Conservation (phyloP, 92 coral and sea anemone genomes). For the Zoanthus solanderi region DNA sequence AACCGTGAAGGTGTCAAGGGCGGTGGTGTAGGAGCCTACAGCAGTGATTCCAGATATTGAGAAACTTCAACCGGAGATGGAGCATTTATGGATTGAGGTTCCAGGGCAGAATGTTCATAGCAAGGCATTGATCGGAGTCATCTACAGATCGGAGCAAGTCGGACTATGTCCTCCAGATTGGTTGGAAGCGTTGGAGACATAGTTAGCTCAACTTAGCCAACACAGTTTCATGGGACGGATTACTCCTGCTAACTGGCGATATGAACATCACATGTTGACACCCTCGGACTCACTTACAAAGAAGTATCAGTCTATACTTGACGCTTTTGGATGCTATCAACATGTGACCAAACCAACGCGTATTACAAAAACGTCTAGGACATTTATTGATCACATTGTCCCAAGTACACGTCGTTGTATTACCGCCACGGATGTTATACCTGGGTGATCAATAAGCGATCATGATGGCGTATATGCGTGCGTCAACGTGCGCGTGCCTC, state of each 20-base stretch:
- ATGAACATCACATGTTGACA: slow-evolving; percentile 51
- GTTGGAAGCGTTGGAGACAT: slow-evolving; percentile 32
- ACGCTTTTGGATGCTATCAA: slow-evolving; percentile 49
- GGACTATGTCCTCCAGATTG: slow-evolving; percentile 6
- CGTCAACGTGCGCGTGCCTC: slow-evolving; percentile 61
- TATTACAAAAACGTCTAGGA: slow-evolving; percentile 36
- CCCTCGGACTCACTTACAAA: slow-evolving; percentile 29
- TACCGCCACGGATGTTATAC: slow-evolving; percentile 54
- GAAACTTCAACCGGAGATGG: slow-evolving; percentile 7
- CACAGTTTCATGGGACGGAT: slow-evolving; percentile 54
- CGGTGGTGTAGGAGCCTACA: slow-evolving; percentile 40
- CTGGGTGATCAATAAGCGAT: slow-evolving; percentile 52
- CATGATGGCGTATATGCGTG: slow-evolving; percentile 65
- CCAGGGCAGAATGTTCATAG: slow-evolving; percentile 50
- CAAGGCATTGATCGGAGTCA: slow-evolving; percentile 34
- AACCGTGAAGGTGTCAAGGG: slow-evolving; percentile 4
- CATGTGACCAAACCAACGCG: slow-evolving; percentile 44
- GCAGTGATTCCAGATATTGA: slow-evolving; percentile 30
- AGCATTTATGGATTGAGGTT: slow-evolving; percentile 48
- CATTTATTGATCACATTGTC: slow-evolving; percentile 69
- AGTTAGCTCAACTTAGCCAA: slow-evolving; percentile 30
- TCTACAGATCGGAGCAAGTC: slow-evolving; percentile 11
- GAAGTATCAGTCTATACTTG: slow-evolving; percentile 54
- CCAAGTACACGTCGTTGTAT: slow-evolving; percentile 47
- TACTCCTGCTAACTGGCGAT: slow-evolving; percentile 55